Evolutionary conservation across 2,888 invertebrate species (phyloP).

Genomic region (Lasiommata megera): DNA sequence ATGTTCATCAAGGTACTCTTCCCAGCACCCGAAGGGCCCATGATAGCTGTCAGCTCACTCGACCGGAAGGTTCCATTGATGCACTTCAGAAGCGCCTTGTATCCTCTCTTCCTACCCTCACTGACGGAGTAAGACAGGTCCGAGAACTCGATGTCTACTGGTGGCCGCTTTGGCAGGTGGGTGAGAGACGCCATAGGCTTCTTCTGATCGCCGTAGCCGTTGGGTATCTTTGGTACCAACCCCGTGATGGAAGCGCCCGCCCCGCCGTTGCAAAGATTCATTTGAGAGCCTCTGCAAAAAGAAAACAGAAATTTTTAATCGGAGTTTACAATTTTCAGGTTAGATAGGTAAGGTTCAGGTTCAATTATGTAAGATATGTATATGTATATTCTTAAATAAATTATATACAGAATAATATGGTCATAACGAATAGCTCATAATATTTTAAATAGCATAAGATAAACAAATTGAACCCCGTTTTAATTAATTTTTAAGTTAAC

Average conservation of each 20-base stretch:
- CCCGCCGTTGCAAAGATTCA: constrained; percentile 87
- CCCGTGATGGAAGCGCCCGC: constrained; percentile 71
- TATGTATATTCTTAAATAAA: too few relatives aligned
- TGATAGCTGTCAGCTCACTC: constrained; percentile 96
- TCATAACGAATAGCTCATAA: too few relatives aligned
- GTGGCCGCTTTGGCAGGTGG: constrained; percentile 91
- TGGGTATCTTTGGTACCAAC: constrained; percentile 87
- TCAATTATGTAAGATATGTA: too few relatives aligned
- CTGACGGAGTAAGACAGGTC: constrained; percentile 94
- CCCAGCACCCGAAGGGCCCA: constrained; percentile 94
- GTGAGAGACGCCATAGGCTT: constrained; percentile 88
- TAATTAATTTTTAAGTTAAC: too few relatives aligned
- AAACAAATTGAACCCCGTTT: too few relatives aligned
- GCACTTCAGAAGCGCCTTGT: constrained; percentile 92
- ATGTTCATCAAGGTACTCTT: constrained; percentile 94
- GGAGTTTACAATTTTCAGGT: too few relatives aligned
- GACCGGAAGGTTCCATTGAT: constrained; percentile 94
- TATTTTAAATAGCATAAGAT: too few relatives aligned
- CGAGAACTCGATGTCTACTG: constrained; percentile 94
- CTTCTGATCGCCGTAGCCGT: constrained; percentile 86
- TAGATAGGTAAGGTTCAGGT: too few relatives aligned
- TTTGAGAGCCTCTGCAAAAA: constrained; percentile 85
- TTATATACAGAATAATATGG: too few relatives aligned
- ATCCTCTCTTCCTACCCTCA: constrained; percentile 89
- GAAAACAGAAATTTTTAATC: constrained; percentile 7